These are phyloP conservation scores for Athetis lepigone DNA, from an alignment of 2,888 invertebrate species.

Conservation along the genomic window DNA sequence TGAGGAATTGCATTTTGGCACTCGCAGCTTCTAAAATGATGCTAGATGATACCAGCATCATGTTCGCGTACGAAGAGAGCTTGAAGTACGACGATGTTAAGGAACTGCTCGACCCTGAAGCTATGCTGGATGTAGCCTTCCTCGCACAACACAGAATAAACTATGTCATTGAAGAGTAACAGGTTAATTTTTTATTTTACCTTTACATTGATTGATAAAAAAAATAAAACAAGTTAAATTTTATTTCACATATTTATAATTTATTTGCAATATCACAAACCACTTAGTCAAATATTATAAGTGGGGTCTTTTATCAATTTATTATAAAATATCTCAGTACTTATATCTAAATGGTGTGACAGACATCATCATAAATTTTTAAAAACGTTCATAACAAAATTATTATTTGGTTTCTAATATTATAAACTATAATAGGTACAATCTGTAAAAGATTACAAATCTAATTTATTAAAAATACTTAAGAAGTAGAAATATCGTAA, in stretches of 20 bases:
- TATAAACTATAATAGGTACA: conserved; percentile 56
- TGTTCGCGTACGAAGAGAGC: conserved; percentile 97
- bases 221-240: conserved; percentile 17
- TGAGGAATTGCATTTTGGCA: conserved; percentile 97
- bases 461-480: conserved; percentile 48
- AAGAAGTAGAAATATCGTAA: conserved; percentile 54
- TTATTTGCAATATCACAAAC: conserved; percentile 61
- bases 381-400: conserved; percentile 54
- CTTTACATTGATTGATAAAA: not conserved
- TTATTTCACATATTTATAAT: conserved; percentile 22
- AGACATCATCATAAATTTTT: conserved; percentile 42
- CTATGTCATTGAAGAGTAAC: conserved; percentile 78
- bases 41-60: conserved; percentile 97
- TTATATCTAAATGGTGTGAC: conserved; percentile 32
- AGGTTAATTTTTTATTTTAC: conserved; percentile 40
- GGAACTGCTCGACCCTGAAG: conserved; percentile 95
- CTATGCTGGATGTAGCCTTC: conserved; percentile 95
- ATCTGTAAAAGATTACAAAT: conserved; percentile 60
- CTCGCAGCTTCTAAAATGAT: conserved; percentile 96
- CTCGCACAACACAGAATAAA: conserved; percentile 94
- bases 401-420: conserved; percentile 53
- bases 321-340: conserved; percentile 33
- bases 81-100: conserved; percentile 93
- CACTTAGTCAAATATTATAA: conserved; percentile 31
- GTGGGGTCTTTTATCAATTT: conserved; percentile 33